A percentile compares a stretch with the other conserved stretches of the same genome.
phyloP scores from a whole-genome alignment of 2,888 invertebrate genomes.

The Neria commutata region DNA sequence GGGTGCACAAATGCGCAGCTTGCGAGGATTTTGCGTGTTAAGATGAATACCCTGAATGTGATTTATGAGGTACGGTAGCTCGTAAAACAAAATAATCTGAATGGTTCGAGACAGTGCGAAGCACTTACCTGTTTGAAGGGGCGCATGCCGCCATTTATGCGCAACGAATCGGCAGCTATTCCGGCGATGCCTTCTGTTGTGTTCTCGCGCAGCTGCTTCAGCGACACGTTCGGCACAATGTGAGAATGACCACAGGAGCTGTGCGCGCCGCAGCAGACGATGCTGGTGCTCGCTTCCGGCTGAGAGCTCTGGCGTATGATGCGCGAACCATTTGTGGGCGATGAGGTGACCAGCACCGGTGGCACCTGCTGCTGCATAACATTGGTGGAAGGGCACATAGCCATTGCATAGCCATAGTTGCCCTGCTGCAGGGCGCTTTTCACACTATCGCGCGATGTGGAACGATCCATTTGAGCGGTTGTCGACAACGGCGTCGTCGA shows the following conservation, averaged over 20 bases:
- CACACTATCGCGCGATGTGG: slow-evolving; percentile 82
- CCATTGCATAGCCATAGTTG: slow-evolving; percentile 49
- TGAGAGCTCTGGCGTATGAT: slow-evolving; percentile 75
- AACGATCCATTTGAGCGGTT: slow-evolving; percentile 76
- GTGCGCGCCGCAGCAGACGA: slow-evolving; percentile 66
- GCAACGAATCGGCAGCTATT: slow-evolving; percentile 93
- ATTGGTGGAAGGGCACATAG: slow-evolving; percentile 48
- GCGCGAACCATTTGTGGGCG: slow-evolving; percentile 70
- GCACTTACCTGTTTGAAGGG: slow-evolving; percentile 93
- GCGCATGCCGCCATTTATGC: slow-evolving; percentile 95
- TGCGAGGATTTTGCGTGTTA: no score
- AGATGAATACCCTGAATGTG: no score
- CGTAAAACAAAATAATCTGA: no score
- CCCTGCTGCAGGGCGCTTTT: slow-evolving; percentile 71
- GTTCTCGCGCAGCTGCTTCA: slow-evolving; percentile 81
- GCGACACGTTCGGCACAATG: slow-evolving; percentile 80
- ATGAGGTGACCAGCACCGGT: slow-evolving; percentile 75
- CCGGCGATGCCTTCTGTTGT: slow-evolving; percentile 88
- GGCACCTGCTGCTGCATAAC: slow-evolving; percentile 63
- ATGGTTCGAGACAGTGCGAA: no score
- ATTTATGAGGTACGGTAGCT: no score
- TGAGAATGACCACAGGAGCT: slow-evolving; percentile 69
- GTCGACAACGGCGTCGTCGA: slow-evolving; percentile 78
- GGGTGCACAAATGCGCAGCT: no score
- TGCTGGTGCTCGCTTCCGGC: slow-evolving; percentile 60